These are phyloP conservation scores for Corynorhinus townsendii DNA, from an alignment of 2,113 vertebrate species.

Conservation along the genomic window DNA sequence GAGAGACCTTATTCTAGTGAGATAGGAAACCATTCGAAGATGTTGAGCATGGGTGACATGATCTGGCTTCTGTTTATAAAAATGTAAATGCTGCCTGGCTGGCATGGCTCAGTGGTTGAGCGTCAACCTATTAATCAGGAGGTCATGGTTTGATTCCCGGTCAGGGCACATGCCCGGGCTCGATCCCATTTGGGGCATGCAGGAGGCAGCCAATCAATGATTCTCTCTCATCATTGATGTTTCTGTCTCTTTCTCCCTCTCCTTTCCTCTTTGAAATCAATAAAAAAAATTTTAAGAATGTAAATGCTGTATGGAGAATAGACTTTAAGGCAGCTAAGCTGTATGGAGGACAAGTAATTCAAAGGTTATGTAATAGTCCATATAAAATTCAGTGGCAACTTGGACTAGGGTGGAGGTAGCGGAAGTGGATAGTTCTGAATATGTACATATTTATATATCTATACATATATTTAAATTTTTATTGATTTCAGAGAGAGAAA, in stretches of 20 bases:
- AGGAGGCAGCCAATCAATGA: too few species aligned
- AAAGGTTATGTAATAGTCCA: neutral
- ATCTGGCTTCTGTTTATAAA: constrained; percentile 7
- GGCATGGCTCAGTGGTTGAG: too few species aligned
- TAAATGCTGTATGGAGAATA: neutral
- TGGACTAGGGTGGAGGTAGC: neutral
- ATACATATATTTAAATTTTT: too few species aligned
- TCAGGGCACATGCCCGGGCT: too few species aligned
- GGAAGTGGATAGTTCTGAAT: neutral
- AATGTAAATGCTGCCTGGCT: neutral
- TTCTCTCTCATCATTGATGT: too few species aligned
- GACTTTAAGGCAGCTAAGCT: neutral
- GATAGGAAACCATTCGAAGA: neutral
- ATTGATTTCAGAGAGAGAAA: too few species aligned
- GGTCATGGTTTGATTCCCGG: too few species aligned
- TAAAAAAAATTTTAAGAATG: neutral
- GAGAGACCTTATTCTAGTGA: neutral
- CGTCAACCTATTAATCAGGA: too few species aligned
- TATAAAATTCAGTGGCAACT: neutral
- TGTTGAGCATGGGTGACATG: neutral
- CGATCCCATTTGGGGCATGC: too few species aligned
- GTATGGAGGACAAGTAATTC: neutral
- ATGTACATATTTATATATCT: too few species aligned
- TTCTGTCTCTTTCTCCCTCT: too few species aligned
- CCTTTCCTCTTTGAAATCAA: neutral